Base-by-base conservation (phyloP, 2,888 invertebrate genomes). In the Aporophyla nigra region DNA sequence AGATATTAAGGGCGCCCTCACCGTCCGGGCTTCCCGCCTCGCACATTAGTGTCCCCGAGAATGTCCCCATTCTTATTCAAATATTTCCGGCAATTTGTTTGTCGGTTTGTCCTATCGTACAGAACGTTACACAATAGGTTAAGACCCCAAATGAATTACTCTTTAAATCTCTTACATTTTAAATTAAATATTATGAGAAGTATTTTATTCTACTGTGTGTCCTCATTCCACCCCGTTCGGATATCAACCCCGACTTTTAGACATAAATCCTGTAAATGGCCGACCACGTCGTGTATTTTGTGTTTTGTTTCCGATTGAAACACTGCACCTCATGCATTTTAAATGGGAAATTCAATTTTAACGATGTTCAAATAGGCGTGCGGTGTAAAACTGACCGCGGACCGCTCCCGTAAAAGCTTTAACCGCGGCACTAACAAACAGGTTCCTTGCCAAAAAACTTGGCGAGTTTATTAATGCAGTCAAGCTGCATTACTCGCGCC, bases 51-150 rank as follows among this genome's bases (percentile, higher is more conserved):
- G 93, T 91, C 92, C 93, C 93, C 91, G 89, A 93, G 94, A 95
- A 94, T 92, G 92, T 93, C 79, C 91, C 95, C 94, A 95, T 96
- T 96, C 94, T 95, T 95, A 96, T 96, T 96, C 95, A 96, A 96
- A 96, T 96, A 95, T 95, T 96, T 96, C 94, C 95, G 94, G 94
- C 94, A 95, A 95, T 96, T 96, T 95, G 95, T 96, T 96, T 94
- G 93, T 94, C 92, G 95, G 95, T 96, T 96, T 94, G 93, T 94
- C 92, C 94, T 93, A 94, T 94, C 95, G 92, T 94, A 94, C 92
- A 92, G 91, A 92, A 92, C 89, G 89, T 91, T 91, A 91, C 90
- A 91, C 90, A 93, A 91, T 92, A 91, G 91, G 90, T 90, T 90
- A 90, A 90, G 90, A 89, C 89, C 90, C 86, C 90, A 89, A 90